A percentile compares a stretch with the other conserved stretches of the same genome.
Evolutionary conservation across 2,797 vertebrate species (phyloP).

Genomic region (Molossus molossus): DNA sequence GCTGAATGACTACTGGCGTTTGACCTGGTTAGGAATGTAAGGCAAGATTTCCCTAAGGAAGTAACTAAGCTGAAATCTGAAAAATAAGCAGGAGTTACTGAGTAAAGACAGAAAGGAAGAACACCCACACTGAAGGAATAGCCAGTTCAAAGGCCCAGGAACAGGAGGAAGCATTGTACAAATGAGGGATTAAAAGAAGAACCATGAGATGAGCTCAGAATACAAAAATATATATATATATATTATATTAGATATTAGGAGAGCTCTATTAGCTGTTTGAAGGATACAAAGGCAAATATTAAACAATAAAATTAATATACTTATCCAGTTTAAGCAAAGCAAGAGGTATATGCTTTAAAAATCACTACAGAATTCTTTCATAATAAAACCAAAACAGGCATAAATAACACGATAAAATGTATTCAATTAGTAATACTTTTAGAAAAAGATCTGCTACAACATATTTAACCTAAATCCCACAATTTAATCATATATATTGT

Average conservation of each 20-base stretch:
- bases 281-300: not conserved
- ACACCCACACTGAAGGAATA: not conserved
- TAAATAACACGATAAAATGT: not conserved
- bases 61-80: not conserved
- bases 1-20: not conserved
- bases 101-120: not conserved
- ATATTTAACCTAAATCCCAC: conserved; percentile 33
- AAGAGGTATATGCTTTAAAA: not conserved
- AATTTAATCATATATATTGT: conserved; percentile 37
- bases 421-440: not conserved
- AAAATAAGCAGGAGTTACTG: not conserved
- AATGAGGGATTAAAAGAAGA: not conserved
- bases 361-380: not conserved
- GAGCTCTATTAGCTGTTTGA: not conserved
- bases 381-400: conserved; percentile 31
- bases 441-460: not conserved
- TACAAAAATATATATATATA: not conserved
- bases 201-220: not conserved
- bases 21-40: not conserved
- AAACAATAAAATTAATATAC: not conserved
- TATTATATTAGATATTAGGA: not conserved
- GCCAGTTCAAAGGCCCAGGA: not conserved
- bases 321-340: not conserved
- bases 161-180: not conserved
- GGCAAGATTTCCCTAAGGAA: not conserved